Conservation (phyloP, 2,888 invertebrate genomes). For the Anagyrus pseudococci region DNA sequence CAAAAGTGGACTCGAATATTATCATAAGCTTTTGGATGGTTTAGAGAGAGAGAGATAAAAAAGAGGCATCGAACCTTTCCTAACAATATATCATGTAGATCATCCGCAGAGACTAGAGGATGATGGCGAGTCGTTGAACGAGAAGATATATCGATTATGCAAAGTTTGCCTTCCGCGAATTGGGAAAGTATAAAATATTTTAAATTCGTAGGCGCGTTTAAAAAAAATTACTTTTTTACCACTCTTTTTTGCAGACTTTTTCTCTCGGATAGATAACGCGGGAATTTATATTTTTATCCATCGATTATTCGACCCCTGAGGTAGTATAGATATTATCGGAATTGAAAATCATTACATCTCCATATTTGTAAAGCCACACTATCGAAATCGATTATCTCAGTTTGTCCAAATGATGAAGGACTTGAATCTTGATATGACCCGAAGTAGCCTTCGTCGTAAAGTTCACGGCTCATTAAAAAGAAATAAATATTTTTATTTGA, state of each 20-base stretch:
- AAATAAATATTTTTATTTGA: not conserved
- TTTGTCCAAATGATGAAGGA: not conserved
- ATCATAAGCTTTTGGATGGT: not conserved
- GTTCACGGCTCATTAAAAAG: not conserved
- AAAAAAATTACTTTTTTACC: too few relatives aligned
- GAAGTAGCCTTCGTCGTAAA: not conserved
- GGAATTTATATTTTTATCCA: too few relatives aligned
- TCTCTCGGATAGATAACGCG: too few relatives aligned
- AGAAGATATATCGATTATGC: too few relatives aligned
- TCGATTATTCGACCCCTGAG: too few relatives aligned
- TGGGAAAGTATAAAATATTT: too few relatives aligned
- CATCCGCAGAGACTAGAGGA: not conserved
- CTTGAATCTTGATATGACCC: not conserved
- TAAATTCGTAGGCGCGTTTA: too few relatives aligned
- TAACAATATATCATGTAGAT: not conserved
- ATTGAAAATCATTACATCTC: not conserved
- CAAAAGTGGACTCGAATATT: not conserved
- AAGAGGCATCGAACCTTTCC: not conserved
- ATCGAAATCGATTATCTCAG: not conserved
- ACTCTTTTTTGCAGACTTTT: too few relatives aligned
- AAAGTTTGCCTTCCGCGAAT: too few relatives aligned
- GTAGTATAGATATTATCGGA: too few relatives aligned
- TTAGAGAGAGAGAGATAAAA: too few relatives aligned
- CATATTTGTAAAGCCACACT: not conserved
- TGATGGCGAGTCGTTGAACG: not conserved